Evolutionary conservation across 92 coral and sea anemone genomes (phyloP).

Genomic region (Paramuricea clavata): DNA sequence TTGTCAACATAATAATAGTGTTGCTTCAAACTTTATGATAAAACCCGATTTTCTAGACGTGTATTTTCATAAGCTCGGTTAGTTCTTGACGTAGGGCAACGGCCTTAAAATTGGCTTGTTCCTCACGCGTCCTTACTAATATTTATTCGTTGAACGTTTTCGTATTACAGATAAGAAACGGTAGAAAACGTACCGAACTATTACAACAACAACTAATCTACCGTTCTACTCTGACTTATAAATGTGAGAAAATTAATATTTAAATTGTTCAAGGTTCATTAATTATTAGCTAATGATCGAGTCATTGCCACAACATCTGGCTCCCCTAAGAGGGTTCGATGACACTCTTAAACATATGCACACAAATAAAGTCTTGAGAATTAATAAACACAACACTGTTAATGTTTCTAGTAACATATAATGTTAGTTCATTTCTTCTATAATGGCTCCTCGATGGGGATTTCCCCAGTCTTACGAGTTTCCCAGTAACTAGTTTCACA

Average conservation of each 20-base stretch:
- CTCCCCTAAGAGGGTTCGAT: constrained; percentile 16
- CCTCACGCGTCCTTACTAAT: neutral
- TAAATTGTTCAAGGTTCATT: neutral
- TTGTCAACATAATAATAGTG: too few species aligned
- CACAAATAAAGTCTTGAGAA: neutral
- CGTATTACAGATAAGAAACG: neutral
- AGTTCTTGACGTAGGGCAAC: too few species aligned
- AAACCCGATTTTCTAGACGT: too few species aligned
- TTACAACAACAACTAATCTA: neutral
- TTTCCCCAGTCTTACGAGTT: neutral
- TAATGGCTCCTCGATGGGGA: constrained; percentile 3
- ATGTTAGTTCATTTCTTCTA: neutral
- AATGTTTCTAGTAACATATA: neutral
- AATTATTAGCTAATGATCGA: neutral
- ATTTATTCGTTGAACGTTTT: neutral
- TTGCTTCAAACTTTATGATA: too few species aligned
- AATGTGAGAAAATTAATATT: neutral
- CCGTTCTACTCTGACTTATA: neutral
- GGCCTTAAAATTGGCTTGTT: too few species aligned
- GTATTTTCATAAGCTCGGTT: too few species aligned
- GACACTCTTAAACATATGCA: neutral
- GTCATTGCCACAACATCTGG: neutral
- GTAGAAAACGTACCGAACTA: constrained; percentile 22
- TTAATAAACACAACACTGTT: neutral
- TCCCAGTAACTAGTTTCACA: constrained; percentile 37